Conservation (phyloP, 2,797 vertebrate species). For the Tarsius wallacei region DNA sequence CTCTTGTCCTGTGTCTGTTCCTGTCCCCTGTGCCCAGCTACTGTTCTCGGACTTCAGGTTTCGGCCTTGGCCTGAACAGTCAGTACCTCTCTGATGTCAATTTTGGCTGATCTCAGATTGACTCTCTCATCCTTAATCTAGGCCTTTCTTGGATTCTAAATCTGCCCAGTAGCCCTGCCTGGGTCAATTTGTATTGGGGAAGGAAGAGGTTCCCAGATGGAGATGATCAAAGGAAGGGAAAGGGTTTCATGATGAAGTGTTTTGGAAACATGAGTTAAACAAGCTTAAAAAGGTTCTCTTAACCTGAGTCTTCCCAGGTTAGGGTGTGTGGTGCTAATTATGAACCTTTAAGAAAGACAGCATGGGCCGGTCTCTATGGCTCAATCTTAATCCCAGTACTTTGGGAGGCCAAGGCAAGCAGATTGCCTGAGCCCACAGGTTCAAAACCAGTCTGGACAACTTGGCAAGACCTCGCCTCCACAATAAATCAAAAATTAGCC, state of each 20-base stretch:
- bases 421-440: too few relatives aligned
- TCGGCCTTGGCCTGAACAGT: not conserved
- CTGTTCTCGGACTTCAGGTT: not conserved
- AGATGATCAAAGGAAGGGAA: not conserved
- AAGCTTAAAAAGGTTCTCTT: not conserved
- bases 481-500: too few relatives aligned
- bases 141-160: not conserved
- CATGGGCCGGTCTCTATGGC: too few relatives aligned
- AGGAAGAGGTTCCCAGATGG: not conserved
- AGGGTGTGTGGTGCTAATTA: not conserved
- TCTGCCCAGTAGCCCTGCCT: not conserved
- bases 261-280: not conserved
- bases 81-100: not conserved
- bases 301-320: not conserved
- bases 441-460: too few relatives aligned
- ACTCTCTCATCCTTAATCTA: not conserved
- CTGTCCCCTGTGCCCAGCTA: accelerated
- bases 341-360: not conserved
- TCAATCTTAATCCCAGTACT: too few relatives aligned
- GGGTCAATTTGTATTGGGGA: not conserved
- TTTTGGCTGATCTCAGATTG: not conserved
- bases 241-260: not conserved
- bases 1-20: not conserved
- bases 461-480: too few relatives aligned
- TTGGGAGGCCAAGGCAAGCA: too few relatives aligned